Evolutionary conservation across 92 coral and sea anemone species (phyloP), one percentile per base, ranked within the genome.

Genomic region (Heliopora coerulea): DNA sequence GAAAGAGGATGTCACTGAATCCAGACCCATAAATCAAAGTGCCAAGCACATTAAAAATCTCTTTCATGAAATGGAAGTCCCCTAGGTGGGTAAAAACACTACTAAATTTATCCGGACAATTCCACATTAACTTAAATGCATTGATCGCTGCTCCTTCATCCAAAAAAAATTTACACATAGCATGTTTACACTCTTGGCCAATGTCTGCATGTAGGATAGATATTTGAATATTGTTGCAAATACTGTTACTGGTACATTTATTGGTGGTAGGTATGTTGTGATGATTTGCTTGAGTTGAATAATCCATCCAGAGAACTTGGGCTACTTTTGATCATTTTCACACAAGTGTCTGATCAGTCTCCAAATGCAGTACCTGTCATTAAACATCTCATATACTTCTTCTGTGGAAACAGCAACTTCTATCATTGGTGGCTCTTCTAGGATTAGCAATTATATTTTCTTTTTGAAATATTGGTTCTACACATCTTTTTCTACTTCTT

Each of bases 21-120:
- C 59, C 59, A 21, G 74, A 68, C 0, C 35, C 59, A 0, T 0
- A 13, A 3, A 68, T 14, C 12, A 68, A 20, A 39, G 3, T 48
- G 25, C 74, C 74, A 49, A 68, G 42, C 3, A 68, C 42, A 6
- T 59, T 50, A 25, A 61, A 61, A 29, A 25, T 61, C 20, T 61
- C 67, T 61, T 61, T 61, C 20, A 65, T 65, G 17, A 68, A 68
- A 31, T 68, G 74, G 50, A 68, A 68, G 19, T 68, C 74, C 0
- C 35, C 74, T 18, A 68, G 19, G 11, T 49, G 74, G 41, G 46
- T 46, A n/a, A 46, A 23, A 28, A 68, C 72, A 49, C 46, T 68
- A 17, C 32, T 17, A 68, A 46, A 68, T 15, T 68, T 68, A 2
- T 9, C 0, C 19, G 57, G 59, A 68, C 23, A 68, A 49, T 68